Evolutionary conservation across 2,113 vertebrate species (phyloP), one percentile per base, ranked within the genome.

Genomic region (Tenrec ecaudatus): DNA sequence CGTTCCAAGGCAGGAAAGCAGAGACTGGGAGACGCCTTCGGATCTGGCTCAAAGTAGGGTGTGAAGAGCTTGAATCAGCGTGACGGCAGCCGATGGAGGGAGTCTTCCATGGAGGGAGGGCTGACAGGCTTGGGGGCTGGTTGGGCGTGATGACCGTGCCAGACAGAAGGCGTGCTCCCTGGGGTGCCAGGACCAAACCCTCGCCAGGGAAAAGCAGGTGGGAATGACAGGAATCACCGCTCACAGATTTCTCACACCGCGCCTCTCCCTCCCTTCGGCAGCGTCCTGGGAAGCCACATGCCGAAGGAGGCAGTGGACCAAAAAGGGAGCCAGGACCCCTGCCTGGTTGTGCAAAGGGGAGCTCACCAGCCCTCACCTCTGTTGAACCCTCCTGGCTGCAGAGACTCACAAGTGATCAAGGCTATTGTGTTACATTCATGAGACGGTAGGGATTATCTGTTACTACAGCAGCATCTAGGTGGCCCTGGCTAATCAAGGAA

Each of bases 21-120:
- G 40, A 75, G 19, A 9, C 0, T 0, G 27, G 60, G 29, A 33
- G 1, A 5, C 31, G 3, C n/a, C 17, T n/a, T 6, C 36, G n/a
- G 53, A 58, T 0, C 36, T 1, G 3, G 29, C 33, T 3, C 47
- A 33, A 77, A 40, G 27, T 15, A 25, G 3, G 19, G 12, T 16
- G 1, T 0, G 57, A 43, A 29, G 33, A 53, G 16, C 20, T 69
- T 4, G 8, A 76, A 16, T 4, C 43, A 47, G 36, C 79, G 69
- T 6, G 2, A n/a, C 0, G 47, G 60, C 60, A 66, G 64, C 23
- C 3, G 8, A 68, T 19, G 9, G 31, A 10, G 40, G 38, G 1
- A 20, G 25, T 4, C 23, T 3, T 40, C 40, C 40, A 4, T 53
- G 12, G 47, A 53, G 47, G 47, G 47, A 53, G 47, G 12, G 47